Evolutionary conservation across 2,888 invertebrate genomes (phyloP).

Genomic region (Gandaritis pyraliata): DNA sequence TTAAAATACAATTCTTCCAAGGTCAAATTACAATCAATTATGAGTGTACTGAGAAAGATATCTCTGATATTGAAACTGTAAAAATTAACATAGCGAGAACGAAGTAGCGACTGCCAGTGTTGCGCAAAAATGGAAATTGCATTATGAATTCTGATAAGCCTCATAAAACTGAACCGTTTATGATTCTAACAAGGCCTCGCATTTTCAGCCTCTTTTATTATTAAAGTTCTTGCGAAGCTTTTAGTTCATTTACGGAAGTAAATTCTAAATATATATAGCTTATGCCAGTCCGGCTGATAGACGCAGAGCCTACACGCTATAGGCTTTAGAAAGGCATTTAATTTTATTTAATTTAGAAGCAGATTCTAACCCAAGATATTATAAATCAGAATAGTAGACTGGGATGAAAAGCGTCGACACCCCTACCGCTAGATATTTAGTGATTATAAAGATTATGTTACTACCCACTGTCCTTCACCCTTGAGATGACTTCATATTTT

Average conservation of each 20-base stretch:
- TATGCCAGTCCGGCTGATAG: neutral
- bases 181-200: neutral
- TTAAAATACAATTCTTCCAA: too few relatives aligned
- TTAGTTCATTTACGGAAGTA: neutral
- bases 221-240: neutral
- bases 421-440: too few relatives aligned
- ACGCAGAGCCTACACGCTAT: neutral
- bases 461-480: neutral
- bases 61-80: too few relatives aligned
- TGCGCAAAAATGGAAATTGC: slow-evolving; percentile 25
- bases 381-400: too few relatives aligned
- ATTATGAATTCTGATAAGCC: slow-evolving; percentile 11
- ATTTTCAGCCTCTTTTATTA: slow-evolving; percentile 1
- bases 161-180: slow-evolving; percentile 11
- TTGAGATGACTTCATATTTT: neutral
- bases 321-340: too few relatives aligned
- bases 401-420: too few relatives aligned
- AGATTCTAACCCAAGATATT: too few relatives aligned
- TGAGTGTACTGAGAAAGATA: too few relatives aligned
- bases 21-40: too few relatives aligned
- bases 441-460: too few relatives aligned
- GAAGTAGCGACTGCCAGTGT: too few relatives aligned
- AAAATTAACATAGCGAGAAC: neutral
- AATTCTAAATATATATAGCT: neutral
- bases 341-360: too few relatives aligned